Evolutionary conservation across 1,140 invertebrate genomes (phyloP), one percentile per base, ranked within the genome.

Genomic region (Drosophila auraria): DNA sequence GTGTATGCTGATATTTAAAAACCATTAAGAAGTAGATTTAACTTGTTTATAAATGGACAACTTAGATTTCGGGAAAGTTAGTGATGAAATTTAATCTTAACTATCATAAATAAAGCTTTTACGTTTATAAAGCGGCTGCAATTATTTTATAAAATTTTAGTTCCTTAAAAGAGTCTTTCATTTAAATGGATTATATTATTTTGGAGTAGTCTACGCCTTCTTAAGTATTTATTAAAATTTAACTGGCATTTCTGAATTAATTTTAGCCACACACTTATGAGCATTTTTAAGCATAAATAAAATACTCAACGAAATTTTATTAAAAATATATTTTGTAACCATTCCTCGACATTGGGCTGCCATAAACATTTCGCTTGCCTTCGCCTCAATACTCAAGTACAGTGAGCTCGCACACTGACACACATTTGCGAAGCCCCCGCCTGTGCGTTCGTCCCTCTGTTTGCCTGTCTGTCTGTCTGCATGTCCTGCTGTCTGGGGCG

Each of bases 371-470:
- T 9, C 14, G 69, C 56, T 50, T 36, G 30, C 47, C 71, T 61
- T 50, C 36, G 54, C 47, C 71, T 27, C 59, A 75, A 57, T 64
- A 63, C 59, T 75, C 51, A 74, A 75, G 71, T 75, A 75, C 71
- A 75, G 72, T 74, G 72, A 64, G 71, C 71, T 75, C 73, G 54
- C 62, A 61, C 58, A 82, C 74, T 74, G 74, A 64, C 69, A 82
- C 68, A 82, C 80, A 82, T 80, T 71, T 57, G 23, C 50, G 42
- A 66, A 57, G 58, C 38, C 38, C 54, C 68, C 25, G 64, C 40
- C 23, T 50, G 33, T 45, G 27, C 60, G 36, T 15, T 61, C 42
- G 47, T 38, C 64, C 42, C 30, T 40, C 45, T 71, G 70, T 33
- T 27, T 59, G 66, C n/a, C n/a, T 25, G 50, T 44, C 45, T 59